phyloP scores from a whole-genome alignment of 2,888 invertebrate species.

The Celastrina argiolus region DNA sequence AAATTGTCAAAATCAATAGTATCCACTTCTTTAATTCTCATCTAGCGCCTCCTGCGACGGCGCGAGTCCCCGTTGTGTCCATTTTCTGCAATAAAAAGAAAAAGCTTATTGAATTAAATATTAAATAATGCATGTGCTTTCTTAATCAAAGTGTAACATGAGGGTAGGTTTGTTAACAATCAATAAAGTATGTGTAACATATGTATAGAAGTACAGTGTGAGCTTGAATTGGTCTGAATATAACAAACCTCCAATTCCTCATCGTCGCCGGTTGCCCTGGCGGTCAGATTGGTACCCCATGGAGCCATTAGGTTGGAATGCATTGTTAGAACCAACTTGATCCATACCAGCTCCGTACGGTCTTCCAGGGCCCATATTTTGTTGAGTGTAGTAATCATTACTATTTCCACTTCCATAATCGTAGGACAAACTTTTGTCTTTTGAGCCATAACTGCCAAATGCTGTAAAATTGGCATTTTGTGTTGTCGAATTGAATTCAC shows the following conservation, averaged over 20 bases:
- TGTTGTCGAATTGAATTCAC: slow-evolving; percentile 52
- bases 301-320: slow-evolving; percentile 63
- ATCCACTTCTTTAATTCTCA: slow-evolving; percentile 31
- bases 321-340: slow-evolving; percentile 49
- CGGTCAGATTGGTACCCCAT: slow-evolving; percentile 73
- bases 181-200: slow-evolving; percentile 35
- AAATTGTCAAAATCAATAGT: slow-evolving; percentile 37
- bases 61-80: slow-evolving; percentile 71
- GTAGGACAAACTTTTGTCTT: slow-evolving; percentile 45
- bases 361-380: slow-evolving; percentile 60
- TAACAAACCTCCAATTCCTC: slow-evolving; percentile 72
- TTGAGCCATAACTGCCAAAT: slow-evolving; percentile 63
- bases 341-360: slow-evolving; percentile 50
- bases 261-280: slow-evolving; percentile 72
- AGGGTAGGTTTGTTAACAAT: slow-evolving; percentile 28
- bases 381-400: slow-evolving; percentile 53
- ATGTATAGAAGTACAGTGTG: slow-evolving; percentile 41
- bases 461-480: slow-evolving; percentile 70
- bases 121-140: neutral
- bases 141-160: slow-evolving; percentile 24
- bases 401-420: slow-evolving; percentile 46
- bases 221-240: slow-evolving; percentile 69
- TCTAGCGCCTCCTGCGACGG: slow-evolving; percentile 69
- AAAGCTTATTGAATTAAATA: neutral
- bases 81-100: slow-evolving; percentile 61